Evolutionary conservation across 2,797 vertebrate genomes (phyloP).

Genomic region (Brotula barbata): DNA sequence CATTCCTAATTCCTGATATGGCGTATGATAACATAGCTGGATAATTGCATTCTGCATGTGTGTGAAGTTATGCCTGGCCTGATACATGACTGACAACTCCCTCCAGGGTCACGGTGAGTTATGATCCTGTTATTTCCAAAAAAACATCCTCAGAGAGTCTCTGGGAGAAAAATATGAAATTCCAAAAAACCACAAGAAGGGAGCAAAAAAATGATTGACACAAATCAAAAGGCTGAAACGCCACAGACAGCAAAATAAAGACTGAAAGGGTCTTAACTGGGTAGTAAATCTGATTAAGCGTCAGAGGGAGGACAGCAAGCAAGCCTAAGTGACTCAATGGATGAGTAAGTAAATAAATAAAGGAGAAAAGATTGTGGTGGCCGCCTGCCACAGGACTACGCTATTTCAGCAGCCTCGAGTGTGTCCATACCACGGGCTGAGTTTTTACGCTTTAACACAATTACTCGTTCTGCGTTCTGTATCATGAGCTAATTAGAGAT

Average conservation of each 20-base stretch:
- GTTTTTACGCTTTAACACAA: slow-evolving; percentile 65
- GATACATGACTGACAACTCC: too few relatives aligned
- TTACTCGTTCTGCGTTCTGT: slow-evolving; percentile 64
- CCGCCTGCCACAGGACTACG: slow-evolving; percentile 62
- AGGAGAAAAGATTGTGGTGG: slow-evolving; percentile 65
- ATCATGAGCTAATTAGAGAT: slow-evolving; percentile 71
- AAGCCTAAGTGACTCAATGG: slow-evolving; percentile 68
- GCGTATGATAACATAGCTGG: slow-evolving; percentile 13
- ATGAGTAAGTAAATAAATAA: slow-evolving; percentile 75
- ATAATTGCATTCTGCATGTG: neutral
- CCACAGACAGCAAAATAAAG: slow-evolving; percentile 54
- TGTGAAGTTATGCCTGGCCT: too few relatives aligned
- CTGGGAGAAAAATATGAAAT: slow-evolving; percentile 7
- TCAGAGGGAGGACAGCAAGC: slow-evolving; percentile 58
- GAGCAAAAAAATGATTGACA: slow-evolving; percentile 43
- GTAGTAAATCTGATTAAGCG: slow-evolving; percentile 68
- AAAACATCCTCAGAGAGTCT: slow-evolving; percentile 13
- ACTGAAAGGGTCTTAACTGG: slow-evolving; percentile 52
- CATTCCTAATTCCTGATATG: too few relatives aligned
- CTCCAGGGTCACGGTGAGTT: too few relatives aligned
- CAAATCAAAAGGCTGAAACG: slow-evolving; percentile 39
- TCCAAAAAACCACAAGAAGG: slow-evolving; percentile 15
- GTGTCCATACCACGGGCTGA: slow-evolving; percentile 66
- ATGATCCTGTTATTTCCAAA: too few relatives aligned
- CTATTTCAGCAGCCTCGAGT: slow-evolving; percentile 66